Conservation (phyloP, 2,888 invertebrate genomes). For the Lasioglossum leucozonium region DNA sequence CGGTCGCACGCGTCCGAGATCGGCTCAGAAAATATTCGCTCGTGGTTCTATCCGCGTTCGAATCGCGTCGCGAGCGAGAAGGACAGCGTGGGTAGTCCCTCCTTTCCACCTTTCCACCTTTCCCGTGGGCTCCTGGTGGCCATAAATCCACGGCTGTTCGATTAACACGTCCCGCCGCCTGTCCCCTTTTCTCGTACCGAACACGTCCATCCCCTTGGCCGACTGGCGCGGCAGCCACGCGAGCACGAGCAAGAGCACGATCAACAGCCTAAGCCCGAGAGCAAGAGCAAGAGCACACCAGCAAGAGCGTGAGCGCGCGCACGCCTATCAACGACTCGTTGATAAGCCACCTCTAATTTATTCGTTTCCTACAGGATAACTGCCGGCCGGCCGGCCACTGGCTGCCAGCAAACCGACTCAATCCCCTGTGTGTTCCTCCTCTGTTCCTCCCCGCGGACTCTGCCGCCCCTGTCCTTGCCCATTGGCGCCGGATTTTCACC, state of each 20-base stretch:
- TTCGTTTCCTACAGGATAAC: slow-evolving; percentile 72
- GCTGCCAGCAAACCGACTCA: slow-evolving; percentile 2
- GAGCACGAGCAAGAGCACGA: neutral
- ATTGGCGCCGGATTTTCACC: slow-evolving; percentile 37
- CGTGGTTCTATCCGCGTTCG: slow-evolving; percentile 5
- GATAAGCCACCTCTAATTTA: slow-evolving; percentile 73
- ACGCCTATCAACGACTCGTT: slow-evolving; percentile 63
- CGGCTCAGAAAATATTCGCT: slow-evolving; percentile 18
- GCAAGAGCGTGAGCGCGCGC: slow-evolving; percentile 4
- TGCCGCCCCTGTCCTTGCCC: neutral
- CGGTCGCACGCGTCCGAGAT: slow-evolving; percentile 20
- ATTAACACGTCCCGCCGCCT: slow-evolving; percentile 63
- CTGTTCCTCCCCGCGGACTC: neutral
- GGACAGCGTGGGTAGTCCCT: slow-evolving; percentile 53
- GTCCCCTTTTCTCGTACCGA: slow-evolving; percentile 28
- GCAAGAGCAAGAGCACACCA: neutral
- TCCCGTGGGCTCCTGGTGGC: slow-evolving; percentile 39
- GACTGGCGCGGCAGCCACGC: slow-evolving; percentile 20
- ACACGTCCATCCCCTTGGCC: slow-evolving; percentile 28
- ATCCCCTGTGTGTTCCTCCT: neutral
- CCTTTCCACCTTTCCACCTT: slow-evolving; percentile 41
- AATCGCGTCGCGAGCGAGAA: slow-evolving; percentile 23
- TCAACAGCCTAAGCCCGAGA: neutral
- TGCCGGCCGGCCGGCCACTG: slow-evolving; percentile 57
- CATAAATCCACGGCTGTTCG: slow-evolving; percentile 63